phyloP scores from a whole-genome alignment of 2,113 vertebrate genomes.

The Regulus satrapa region DNA sequence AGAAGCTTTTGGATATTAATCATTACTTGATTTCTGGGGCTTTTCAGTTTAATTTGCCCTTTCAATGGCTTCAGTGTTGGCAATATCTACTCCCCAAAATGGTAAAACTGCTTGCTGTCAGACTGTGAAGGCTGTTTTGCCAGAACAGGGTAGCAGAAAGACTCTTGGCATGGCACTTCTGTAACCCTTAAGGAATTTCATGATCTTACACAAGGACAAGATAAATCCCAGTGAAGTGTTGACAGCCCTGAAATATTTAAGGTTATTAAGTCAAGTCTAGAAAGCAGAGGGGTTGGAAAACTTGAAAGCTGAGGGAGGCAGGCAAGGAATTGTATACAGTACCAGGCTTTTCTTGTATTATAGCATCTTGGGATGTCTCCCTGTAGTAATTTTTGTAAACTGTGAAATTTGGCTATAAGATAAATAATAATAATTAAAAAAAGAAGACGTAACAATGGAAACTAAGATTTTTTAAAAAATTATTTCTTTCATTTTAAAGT shows the following conservation, averaged over 20 bases:
- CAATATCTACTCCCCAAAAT: background rate
- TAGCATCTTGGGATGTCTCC: background rate
- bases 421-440: too few relatives aligned
- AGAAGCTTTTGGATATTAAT: background rate
- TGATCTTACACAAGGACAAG: constrained; percentile 17
- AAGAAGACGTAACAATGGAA: background rate
- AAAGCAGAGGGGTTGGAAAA: background rate
- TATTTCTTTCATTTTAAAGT: background rate
- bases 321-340: background rate
- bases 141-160: background rate
- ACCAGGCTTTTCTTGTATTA: background rate
- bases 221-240: background rate
- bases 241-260: background rate
- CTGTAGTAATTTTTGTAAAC: background rate
- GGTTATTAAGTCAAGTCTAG: constrained; percentile 17
- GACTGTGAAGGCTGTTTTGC: background rate
- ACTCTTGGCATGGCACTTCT: background rate
- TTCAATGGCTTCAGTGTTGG: background rate
- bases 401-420: background rate
- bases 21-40: background rate
- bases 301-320: background rate
- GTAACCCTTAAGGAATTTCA: background rate
- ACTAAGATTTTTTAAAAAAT: background rate
- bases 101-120: background rate
- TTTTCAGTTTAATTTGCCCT: background rate